Conservation (phyloP, 2,113 vertebrate genomes). For the Aplodontia rufa region DNA sequence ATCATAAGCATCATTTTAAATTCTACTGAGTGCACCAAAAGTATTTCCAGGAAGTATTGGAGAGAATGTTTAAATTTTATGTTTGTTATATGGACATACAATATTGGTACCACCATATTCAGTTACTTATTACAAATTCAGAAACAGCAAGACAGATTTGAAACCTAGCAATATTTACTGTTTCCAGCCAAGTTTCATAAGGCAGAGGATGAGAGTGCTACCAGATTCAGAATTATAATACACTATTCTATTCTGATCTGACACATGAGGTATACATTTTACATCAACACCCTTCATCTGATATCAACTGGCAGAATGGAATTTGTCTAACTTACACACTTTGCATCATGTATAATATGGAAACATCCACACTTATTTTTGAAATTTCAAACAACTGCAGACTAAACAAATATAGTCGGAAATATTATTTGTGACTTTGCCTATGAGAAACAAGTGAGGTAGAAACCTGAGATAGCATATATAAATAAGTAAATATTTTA, state of each 20-base stretch:
- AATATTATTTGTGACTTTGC: not conserved
- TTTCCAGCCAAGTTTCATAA: conserved; percentile 29
- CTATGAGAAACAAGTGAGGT: not conserved
- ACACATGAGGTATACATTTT: not conserved
- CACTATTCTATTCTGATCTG: not conserved
- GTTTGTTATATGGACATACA: conserved; percentile 18
- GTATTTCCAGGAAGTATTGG: conserved; percentile 26
- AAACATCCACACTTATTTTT: not conserved
- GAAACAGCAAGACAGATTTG: not conserved
- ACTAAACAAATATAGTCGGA: not conserved
- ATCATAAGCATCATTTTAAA: conserved; percentile 50
- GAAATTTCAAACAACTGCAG: conserved; percentile 12
- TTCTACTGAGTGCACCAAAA: not conserved
- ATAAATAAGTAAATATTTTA: not conserved
- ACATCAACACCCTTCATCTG: not conserved
- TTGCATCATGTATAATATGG: not conserved
- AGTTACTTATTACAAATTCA: conserved; percentile 30
- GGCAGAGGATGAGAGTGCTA: not conserved
- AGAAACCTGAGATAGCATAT: not conserved
- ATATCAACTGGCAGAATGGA: conserved; percentile 18
- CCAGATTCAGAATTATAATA: conserved; percentile 30
- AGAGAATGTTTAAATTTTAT: conserved; percentile 52
- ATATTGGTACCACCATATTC: not conserved
- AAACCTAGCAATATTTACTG: conserved; percentile 38
- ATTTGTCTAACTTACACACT: not conserved